Base-by-base conservation (phyloP, 2,797 vertebrate genomes). In the Manis javanica region DNA sequence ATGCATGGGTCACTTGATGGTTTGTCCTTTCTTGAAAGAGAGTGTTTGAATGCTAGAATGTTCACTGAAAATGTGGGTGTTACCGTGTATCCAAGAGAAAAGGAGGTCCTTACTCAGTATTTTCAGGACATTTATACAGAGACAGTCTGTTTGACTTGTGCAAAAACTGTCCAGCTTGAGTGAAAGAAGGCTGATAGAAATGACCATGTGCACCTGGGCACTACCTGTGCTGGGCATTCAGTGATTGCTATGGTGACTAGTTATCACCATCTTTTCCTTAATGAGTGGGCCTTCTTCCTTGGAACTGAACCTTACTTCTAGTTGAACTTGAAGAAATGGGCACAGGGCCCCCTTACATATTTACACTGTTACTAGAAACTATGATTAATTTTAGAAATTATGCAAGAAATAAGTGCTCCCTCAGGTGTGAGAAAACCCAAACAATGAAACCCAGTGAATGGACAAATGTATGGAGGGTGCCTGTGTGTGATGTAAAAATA, bases 361-460 rank as follows among this genome's bases (percentile, higher is more conserved):
- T 95, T 95, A 75, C 4, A 29, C 24, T 83, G 10, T 74, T 96
- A 26, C 59, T 78, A 78, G 86, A 94, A 92, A 85, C 42, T 83
- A 24, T 77, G 46, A 91, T 91, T 96, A 95, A 94, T 97, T 96
- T 59, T 79, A 74, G 34, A 85, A 96, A 94, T 94, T 91, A 92
- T 64, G 14, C 49, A 84, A 87, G 87, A 92, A 95, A 79, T 10
- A 79, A 91, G 24, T 42, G 21, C 10, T 86, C 59, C 55, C 87
- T 92, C 15, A 34, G 75, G 59, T 61, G 82, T 75, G 63, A 94
- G 88, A 74, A 94, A 95, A 87, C 71, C 29, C 69, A 91, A 83
- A 83, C 7, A 1, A 1, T 71, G 46, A 95, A 96, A 34, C 18
- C 29, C 53, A 89, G 61, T 75, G 71, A 84, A 37, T 64, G 86